phyloP scores from a whole-genome alignment of 2,113 vertebrate species.

The Lepus europaeus region DNA sequence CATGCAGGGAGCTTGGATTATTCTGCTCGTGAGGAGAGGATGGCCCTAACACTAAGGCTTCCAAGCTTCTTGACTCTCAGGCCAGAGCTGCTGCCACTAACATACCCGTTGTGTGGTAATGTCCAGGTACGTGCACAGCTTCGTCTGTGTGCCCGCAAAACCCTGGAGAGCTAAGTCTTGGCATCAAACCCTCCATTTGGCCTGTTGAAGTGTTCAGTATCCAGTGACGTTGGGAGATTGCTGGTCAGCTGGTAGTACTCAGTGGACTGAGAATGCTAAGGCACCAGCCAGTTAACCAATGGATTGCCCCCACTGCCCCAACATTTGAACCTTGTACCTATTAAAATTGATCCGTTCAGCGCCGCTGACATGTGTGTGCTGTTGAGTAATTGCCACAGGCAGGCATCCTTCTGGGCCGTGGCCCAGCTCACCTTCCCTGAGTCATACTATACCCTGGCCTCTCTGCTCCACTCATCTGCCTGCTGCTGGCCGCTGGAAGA shows the following conservation, averaged over 20 bases:
- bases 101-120: fast-evolving
- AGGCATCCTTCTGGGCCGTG: not conserved
- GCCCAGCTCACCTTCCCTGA: not conserved
- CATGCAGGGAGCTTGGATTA: not conserved
- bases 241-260: not conserved
- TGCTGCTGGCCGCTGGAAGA: not conserved
- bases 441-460: not conserved
- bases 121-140: not conserved
- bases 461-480: not conserved
- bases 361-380: not conserved
- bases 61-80: not conserved
- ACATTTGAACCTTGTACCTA: too few species aligned
- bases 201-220: not conserved
- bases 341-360: fast-evolving
- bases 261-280: not conserved
- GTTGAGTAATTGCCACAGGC: not conserved
- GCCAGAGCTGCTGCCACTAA: not conserved
- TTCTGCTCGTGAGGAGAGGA: not conserved
- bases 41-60: not conserved
- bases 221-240: not conserved
- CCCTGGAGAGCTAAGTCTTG: not conserved
- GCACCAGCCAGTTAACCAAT: too few species aligned
- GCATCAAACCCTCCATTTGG: not conserved
- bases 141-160: not conserved
- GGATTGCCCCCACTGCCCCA: not conserved